phyloP scores from a whole-genome alignment of 2,888 invertebrate species.

The Halictus quadricinctus region DNA sequence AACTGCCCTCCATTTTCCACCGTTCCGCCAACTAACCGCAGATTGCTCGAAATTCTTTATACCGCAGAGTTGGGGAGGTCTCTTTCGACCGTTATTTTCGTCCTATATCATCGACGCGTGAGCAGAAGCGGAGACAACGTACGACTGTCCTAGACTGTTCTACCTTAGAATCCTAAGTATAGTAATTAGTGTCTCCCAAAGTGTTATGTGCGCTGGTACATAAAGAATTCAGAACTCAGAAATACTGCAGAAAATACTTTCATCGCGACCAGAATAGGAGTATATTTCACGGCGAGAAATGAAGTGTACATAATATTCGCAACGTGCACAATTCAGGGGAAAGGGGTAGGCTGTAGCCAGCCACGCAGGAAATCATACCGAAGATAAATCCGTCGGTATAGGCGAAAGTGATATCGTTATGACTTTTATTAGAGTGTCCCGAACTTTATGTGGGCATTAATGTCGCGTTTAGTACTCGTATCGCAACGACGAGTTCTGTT shows the following conservation, averaged over 20 bases:
- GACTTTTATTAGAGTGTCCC: constrained; percentile 54
- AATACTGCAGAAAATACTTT: background rate
- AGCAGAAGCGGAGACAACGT: background rate
- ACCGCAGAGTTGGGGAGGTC: constrained; percentile 9
- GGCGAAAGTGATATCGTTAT: constrained; percentile 40
- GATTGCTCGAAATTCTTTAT: constrained; percentile 52
- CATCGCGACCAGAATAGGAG: background rate
- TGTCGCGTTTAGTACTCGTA: constrained; percentile 40
- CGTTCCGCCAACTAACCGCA: constrained; percentile 30
- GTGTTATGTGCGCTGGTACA: too few relatives aligned
- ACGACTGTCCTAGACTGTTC: background rate
- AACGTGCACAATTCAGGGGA: background rate
- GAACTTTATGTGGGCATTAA: constrained; percentile 52
- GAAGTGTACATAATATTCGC: background rate
- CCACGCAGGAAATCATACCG: constrained; percentile 32
- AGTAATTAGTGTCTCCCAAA: too few relatives aligned
- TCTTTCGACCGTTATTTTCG: constrained; percentile 35
- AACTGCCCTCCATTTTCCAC: constrained; percentile 38
- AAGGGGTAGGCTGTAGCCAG: constrained; percentile 3
- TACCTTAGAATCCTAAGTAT: background rate
- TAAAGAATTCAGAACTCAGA: background rate
- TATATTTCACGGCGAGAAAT: background rate
- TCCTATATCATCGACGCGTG: constrained; percentile 29
- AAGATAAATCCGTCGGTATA: constrained; percentile 36
- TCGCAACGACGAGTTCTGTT: constrained; percentile 8